These are phyloP conservation scores for Drosophila anomalata DNA, from an alignment of 2,888 invertebrate genomes.

Conservation along the genomic window DNA sequence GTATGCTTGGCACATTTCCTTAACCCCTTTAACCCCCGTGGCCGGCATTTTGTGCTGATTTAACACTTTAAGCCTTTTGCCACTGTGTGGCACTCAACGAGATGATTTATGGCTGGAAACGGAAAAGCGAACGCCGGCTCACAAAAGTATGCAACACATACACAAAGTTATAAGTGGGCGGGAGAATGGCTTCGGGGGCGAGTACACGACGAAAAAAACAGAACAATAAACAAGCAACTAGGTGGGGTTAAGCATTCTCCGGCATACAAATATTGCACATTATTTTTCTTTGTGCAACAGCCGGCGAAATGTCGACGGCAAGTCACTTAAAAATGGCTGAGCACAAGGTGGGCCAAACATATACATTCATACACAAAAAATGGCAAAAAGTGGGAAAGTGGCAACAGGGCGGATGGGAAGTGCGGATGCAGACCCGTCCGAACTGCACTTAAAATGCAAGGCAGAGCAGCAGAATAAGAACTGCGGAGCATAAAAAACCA, in stretches of 20 bases:
- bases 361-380: slow-evolving; percentile 56
- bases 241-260: neutral
- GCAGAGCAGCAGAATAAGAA: slow-evolving; percentile 30
- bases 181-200: slow-evolving; percentile 4
- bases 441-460: slow-evolving; percentile 27
- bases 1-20: slow-evolving; percentile 21
- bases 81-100: slow-evolving; percentile 50
- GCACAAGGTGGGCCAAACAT: slow-evolving; percentile 50
- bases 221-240: neutral
- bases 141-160: slow-evolving; percentile 68
- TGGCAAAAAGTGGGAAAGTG: slow-evolving; percentile 11
- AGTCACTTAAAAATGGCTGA: slow-evolving; percentile 75
- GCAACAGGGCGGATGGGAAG: neutral
- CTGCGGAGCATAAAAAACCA: slow-evolving; percentile 41
- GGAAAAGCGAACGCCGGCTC: slow-evolving; percentile 43
- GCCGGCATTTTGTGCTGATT: slow-evolving; percentile 56
- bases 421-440: slow-evolving; percentile 21
- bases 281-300: neutral
- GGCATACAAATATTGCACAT: neutral
- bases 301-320: slow-evolving; percentile 62
- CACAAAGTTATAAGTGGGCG: slow-evolving; percentile 33
- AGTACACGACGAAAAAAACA: neutral
- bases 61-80: slow-evolving; percentile 65
- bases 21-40: slow-evolving; percentile 10
- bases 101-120: slow-evolving; percentile 67